These are phyloP conservation scores for Drosophila seclusa DNA, from an alignment of 2,888 invertebrate species.

Conservation along the genomic window DNA sequence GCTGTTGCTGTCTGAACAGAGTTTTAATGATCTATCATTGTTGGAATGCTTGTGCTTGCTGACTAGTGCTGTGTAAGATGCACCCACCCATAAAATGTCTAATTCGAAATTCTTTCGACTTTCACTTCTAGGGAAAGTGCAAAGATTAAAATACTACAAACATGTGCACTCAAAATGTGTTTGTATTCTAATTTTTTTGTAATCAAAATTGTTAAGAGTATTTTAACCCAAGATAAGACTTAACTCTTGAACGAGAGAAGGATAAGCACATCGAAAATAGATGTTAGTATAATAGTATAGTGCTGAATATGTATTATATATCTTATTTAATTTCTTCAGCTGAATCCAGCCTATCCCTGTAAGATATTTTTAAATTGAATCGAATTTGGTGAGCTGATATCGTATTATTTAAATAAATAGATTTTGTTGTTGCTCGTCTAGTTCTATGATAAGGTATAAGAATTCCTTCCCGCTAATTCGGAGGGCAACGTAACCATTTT, in stretches of 20 bases:
- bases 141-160: constrained; percentile 6
- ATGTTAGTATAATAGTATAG: too few relatives aligned
- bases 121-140: constrained; percentile 54
- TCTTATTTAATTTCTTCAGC: too few relatives aligned
- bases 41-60: constrained; percentile 39
- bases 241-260: too few relatives aligned
- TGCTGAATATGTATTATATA: background rate
- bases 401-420: background rate
- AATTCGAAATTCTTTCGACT: constrained; percentile 47
- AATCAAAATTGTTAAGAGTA: background rate
- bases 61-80: constrained; percentile 28
- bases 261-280: too few relatives aligned
- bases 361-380: background rate
- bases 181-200: background rate
- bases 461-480: background rate
- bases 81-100: constrained; percentile 22
- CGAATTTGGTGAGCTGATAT: background rate
- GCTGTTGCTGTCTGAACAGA: constrained; percentile 29
- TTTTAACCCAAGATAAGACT: background rate
- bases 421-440: background rate
- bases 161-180: background rate
- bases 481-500: background rate
- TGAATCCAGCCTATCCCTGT: background rate
- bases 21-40: constrained; percentile 75
- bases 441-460: background rate